phyloP scores from a whole-genome alignment of 1,140 invertebrate species.

The Micrasema minimum region DNA sequence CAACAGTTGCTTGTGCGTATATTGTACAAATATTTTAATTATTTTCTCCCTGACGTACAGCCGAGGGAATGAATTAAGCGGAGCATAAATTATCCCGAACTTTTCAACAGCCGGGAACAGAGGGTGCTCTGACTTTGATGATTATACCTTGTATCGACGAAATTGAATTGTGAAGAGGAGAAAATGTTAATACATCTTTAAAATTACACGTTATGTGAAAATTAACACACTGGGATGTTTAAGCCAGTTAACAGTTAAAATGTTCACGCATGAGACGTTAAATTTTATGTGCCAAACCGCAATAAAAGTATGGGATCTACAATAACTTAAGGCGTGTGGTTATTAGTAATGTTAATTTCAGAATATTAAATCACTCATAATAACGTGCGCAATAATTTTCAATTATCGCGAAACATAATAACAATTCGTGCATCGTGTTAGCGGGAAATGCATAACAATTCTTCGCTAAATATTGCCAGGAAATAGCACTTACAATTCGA shows the following conservation, averaged over 20 bases:
- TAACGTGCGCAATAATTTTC: constrained; percentile 12
- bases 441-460: not conserved
- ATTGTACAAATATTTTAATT: constrained; percentile 31
- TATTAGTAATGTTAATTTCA: constrained; percentile 18
- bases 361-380: constrained; percentile 7
- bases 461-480: not conserved
- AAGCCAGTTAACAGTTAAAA: too few species aligned
- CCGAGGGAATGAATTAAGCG: not conserved
- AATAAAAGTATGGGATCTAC: not conserved
- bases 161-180: too few species aligned
- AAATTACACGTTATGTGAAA: too few species aligned
- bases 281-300: too few species aligned
- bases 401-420: constrained; percentile 23
- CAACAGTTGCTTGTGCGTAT: constrained; percentile 6
- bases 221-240: too few species aligned
- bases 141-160: too few species aligned
- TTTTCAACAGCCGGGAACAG: too few species aligned
- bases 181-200: too few species aligned
- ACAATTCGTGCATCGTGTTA: constrained; percentile 11
- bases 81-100: constrained; percentile 1
- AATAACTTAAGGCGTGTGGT: constrained; percentile 10
- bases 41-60: constrained; percentile 6
- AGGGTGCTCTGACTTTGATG: too few species aligned
- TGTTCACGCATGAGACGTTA: too few species aligned
- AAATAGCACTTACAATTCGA: not conserved